Evolutionary conservation across 2,797 vertebrate species (phyloP), one percentile per base, ranked within the genome.

Genomic region (Luscinia luscinia): DNA sequence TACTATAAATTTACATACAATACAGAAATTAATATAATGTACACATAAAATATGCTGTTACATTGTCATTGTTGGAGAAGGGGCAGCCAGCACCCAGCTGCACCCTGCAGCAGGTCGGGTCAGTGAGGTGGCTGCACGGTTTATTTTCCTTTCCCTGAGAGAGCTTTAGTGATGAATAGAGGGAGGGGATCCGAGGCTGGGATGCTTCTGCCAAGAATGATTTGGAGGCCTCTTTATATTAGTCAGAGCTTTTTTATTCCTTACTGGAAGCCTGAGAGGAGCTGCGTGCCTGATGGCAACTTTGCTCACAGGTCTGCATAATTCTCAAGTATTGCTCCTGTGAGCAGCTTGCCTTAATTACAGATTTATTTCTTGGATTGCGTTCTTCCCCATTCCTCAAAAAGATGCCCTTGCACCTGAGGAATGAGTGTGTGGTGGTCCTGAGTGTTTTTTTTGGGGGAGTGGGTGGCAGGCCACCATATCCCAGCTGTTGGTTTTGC

Each of bases 81-180:
- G 96, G 94, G 96, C 97, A 97, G 97, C 96, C 34, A 43, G 62
- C 75, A 51, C 62, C 62, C 54, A 38, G 58, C 69, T 55, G 21
- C 62, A 28, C 74, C 76, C 24, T 11, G 23, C 83, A 68, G 79
- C 93, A 97, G 98, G 98, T 97, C 97, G 74, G 97, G 97, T 98
- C 98, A 97, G 98, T 96, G 98, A 98, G 98, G 98, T 96, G 86
- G 97, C 98, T 74, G 73, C 96, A 96, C 2, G 4, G 95, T 97
- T 98, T 97, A 95, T 98, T 98, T 98, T 97, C 91, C 84, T 97
- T 97, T 87, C 89, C 94, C 96, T 94, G 83, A 90, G 84, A 91
- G 87, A 97, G 94, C 96, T 94, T 97, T 94, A 74, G 97, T 97
- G 95, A 98, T 98, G 98, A 99, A 98, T 98, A 99, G 98, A 98